These are phyloP conservation scores for Pseudomyrmex sp. DNA, from an alignment of 1,140 invertebrate species.

Conservation along the genomic window DNA sequence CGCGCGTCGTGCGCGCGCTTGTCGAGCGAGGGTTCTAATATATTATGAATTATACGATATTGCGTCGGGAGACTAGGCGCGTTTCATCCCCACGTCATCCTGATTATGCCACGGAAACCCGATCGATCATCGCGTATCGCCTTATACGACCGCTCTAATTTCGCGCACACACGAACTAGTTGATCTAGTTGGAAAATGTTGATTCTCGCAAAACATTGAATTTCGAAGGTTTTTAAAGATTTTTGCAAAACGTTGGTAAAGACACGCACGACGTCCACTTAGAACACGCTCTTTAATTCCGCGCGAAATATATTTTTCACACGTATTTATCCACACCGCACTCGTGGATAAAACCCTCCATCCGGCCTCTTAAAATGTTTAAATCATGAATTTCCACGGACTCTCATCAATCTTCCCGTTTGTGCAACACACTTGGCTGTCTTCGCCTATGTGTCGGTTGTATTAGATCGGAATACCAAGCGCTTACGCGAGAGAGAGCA, in stretches of 20 bases:
- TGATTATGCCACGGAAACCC: not conserved
- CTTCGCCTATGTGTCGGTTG: not conserved
- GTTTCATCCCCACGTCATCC: not conserved
- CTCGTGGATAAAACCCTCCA: not conserved
- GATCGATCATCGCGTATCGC: constrained; percentile 26
- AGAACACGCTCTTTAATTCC: too few species aligned
- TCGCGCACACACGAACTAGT: not conserved
- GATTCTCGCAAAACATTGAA: not conserved
- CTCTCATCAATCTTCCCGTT: not conserved
- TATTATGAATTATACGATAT: constrained; percentile 35
- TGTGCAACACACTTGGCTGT: not conserved
- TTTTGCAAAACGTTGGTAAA: too few species aligned
- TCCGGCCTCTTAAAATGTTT: not conserved
- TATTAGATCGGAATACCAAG: not conserved
- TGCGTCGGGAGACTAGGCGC: constrained; percentile 1
- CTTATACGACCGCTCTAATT: constrained; percentile 23
- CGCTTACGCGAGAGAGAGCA: not conserved
- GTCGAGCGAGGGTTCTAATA: not conserved
- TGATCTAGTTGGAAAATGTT: constrained; percentile 28
- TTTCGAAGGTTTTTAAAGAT: not conserved
- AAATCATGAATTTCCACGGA: constrained; percentile 7
- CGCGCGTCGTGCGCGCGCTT: not conserved
- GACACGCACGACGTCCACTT: too few species aligned
- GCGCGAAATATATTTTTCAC: not conserved
- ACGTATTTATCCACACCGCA: too few species aligned